A percentile compares a stretch with the other conserved stretches of the same genome.
Evolutionary conservation across 2,888 invertebrate species (phyloP).

Genomic region (Petrolisthes manimaculis): DNA sequence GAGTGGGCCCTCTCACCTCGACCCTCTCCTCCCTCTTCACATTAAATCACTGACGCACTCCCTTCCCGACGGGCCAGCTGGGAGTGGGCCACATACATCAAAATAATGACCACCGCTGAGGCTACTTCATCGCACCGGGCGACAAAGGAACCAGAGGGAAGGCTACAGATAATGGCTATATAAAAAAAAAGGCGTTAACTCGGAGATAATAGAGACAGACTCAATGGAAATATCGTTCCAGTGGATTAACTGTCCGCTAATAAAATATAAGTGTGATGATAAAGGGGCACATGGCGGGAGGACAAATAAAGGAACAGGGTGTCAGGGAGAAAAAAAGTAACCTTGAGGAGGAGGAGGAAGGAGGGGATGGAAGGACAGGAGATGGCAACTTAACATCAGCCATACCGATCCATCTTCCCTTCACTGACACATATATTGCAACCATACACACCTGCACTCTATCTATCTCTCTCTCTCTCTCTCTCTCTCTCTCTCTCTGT

Average conservation of each 20-base stretch:
- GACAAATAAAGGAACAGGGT: not conserved
- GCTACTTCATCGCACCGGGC: not conserved
- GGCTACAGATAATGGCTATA: not conserved
- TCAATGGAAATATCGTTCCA: not conserved
- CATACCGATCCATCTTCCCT: conserved; percentile 1
- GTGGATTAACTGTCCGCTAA: not conserved
- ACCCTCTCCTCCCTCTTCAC: too few species aligned
- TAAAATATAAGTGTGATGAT: not conserved
- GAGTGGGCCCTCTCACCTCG: too few species aligned
- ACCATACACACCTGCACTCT: too few species aligned
- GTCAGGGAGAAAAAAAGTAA: not conserved
- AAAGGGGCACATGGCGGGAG: not conserved
- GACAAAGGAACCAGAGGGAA: not conserved
- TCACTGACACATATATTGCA: too few species aligned
- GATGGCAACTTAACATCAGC: not conserved
- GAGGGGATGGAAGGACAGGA: not conserved
- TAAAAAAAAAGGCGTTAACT: not conserved
- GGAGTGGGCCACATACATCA: not conserved
- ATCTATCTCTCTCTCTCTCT: too few species aligned
- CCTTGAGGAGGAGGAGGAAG: not conserved
- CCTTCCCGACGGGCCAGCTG: not conserved
- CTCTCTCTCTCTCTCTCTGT: too few species aligned
- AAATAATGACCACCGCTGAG: not conserved
- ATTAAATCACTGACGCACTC: too few species aligned
- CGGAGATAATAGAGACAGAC: not conserved